phyloP scores from a whole-genome alignment of 2,888 invertebrate genomes.

The Microctonus hyperodae region DNA sequence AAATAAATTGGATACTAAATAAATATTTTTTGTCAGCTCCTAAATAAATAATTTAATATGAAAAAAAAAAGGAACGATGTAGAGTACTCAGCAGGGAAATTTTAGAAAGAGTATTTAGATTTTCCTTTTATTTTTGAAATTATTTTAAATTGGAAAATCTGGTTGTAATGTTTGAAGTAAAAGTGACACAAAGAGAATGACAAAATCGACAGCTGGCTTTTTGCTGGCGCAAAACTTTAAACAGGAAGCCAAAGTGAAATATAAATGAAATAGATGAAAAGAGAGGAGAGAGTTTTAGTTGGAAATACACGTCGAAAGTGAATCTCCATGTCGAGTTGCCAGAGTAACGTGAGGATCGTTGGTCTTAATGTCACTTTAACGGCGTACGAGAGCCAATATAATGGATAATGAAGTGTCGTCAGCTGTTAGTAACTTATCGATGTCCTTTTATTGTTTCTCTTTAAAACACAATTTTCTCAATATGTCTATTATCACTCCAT shows the following conservation, averaged over 20 bases:
- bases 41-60: too few species aligned
- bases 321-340: slow-evolving; percentile 43
- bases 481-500: slow-evolving; percentile 15
- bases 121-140: neutral
- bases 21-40: too few species aligned
- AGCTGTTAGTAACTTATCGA: slow-evolving; percentile 48
- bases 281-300: slow-evolving; percentile 35
- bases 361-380: slow-evolving; percentile 48
- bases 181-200: slow-evolving; percentile 21
- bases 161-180: slow-evolving; percentile 2
- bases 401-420: slow-evolving; percentile 50
- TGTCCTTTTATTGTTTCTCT: slow-evolving; percentile 34
- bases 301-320: slow-evolving; percentile 43
- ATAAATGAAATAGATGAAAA: slow-evolving; percentile 7
- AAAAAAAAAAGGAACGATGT: too few species aligned
- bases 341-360: slow-evolving; percentile 45
- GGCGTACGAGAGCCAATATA: slow-evolving; percentile 51
- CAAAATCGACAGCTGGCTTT: slow-evolving; percentile 31
- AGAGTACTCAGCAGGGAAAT: too few species aligned
- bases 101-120: too few species aligned
- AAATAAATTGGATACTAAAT: too few species aligned
- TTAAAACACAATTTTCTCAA: slow-evolving; percentile 7
- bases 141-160: neutral
- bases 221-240: slow-evolving; percentile 42
- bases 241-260: slow-evolving; percentile 38